A percentile compares a stretch with the other conserved stretches of the same genome.
These are phyloP conservation scores for Balanococcus diminutus DNA, from an alignment of 2,888 invertebrate species.

Conservation along the genomic window DNA sequence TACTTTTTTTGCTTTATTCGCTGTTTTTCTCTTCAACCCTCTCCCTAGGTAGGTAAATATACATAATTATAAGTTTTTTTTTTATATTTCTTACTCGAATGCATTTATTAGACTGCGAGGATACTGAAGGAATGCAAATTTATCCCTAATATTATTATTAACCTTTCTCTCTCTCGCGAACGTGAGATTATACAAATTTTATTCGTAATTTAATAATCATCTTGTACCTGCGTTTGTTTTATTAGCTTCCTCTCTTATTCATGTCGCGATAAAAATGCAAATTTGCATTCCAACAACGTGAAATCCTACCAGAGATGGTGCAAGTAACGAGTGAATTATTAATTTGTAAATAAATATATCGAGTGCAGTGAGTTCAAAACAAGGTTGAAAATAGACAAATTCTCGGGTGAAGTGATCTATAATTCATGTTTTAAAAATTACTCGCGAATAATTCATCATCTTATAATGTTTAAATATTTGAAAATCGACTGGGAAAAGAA, in stretches of 20 bases:
- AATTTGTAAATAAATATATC: neutral
- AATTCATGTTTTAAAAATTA: neutral
- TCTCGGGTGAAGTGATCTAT: neutral
- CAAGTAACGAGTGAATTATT: neutral
- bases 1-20: neutral
- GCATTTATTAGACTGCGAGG: neutral
- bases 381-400: neutral
- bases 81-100: neutral
- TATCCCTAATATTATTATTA: neutral
- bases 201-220: slow-evolving; percentile 6
- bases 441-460: neutral
- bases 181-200: slow-evolving; percentile 1
- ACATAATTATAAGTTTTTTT: neutral
- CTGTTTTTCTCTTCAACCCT: neutral
- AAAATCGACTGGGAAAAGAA: neutral
- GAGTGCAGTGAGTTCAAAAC: neutral
- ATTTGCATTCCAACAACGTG: neutral
- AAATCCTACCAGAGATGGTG: neutral
- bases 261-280: neutral
- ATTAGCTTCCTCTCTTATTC: neutral
- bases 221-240: neutral
- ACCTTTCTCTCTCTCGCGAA: neutral
- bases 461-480: neutral
- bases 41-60: neutral
- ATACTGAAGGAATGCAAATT: neutral